phyloP scores from a whole-genome alignment of 2,113 vertebrate genomes.

The Microtus pennsylvanicus region DNA sequence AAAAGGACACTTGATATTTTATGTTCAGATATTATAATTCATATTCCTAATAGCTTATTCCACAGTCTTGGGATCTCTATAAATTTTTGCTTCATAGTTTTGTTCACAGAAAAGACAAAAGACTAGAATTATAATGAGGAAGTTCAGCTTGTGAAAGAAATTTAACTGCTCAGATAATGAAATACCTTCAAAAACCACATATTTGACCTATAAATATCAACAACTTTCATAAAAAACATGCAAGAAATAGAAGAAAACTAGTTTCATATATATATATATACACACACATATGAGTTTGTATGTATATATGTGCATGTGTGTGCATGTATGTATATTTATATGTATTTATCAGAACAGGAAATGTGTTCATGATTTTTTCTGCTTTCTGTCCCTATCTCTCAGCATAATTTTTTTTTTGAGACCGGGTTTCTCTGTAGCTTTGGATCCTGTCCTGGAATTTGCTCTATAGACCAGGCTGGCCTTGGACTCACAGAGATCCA shows the following conservation, averaged over 20 bases:
- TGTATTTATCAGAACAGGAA: not conserved
- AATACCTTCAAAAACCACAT: not conserved
- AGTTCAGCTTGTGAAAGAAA: slow-evolving; percentile 4
- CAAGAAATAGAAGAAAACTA: not conserved
- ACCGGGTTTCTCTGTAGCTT: too few relatives aligned
- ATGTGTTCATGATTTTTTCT: not conserved
- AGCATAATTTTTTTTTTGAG: not conserved
- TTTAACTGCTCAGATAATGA: not conserved
- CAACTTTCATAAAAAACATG: not conserved
- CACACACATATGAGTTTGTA: not conserved
- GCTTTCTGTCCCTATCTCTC: fast-evolving
- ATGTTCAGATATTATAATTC: slow-evolving; percentile 47
- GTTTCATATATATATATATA: not conserved
- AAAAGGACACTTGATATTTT: slow-evolving; percentile 30
- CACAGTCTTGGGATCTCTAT: not conserved
- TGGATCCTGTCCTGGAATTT: too few relatives aligned
- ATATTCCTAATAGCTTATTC: slow-evolving; percentile 41
- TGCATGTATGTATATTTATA: not conserved
- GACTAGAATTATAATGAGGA: not conserved
- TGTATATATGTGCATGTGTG: not conserved
- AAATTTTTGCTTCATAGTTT: slow-evolving; percentile 24
- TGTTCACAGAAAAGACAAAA: slow-evolving; percentile 53
- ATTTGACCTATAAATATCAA: slow-evolving; percentile 22
- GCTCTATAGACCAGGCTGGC: too few relatives aligned
- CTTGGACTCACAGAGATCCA: too few relatives aligned